A percentile compares a stretch with the other conserved stretches of the same genome.
Evolutionary conservation across 2,888 invertebrate species (phyloP).

Genomic region (Penaeus monodon): DNA sequence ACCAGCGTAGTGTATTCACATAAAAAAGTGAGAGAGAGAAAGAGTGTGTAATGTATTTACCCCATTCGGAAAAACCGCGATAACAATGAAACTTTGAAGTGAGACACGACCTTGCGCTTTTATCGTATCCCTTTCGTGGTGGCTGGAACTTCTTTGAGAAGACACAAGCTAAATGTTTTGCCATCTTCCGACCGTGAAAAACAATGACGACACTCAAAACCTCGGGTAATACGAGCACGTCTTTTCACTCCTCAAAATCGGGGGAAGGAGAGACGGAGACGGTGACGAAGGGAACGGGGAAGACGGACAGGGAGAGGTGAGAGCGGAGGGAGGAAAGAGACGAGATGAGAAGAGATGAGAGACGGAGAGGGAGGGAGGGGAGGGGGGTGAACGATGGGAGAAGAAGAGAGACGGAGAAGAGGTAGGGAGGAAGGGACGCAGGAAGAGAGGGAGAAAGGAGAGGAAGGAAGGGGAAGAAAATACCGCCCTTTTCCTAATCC

Average conservation of each 20-base stretch:
- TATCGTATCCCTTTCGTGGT: too few species aligned
- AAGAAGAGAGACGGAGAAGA: not conserved
- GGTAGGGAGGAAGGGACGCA: not conserved
- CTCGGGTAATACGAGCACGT: too few species aligned
- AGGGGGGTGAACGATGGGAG: too few species aligned
- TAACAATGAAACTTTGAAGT: not conserved
- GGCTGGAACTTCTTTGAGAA: too few species aligned
- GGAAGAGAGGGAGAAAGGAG: not conserved
- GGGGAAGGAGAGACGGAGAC: not conserved
- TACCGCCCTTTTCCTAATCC: too few species aligned
- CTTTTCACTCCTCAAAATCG: not conserved
- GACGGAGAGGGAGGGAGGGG: not conserved
- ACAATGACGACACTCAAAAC: too few species aligned
- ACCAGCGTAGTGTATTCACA: not conserved
- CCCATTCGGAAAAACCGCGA: not conserved
- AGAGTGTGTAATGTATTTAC: conserved; percentile 2
- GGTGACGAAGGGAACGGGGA: not conserved
- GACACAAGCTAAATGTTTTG: too few species aligned
- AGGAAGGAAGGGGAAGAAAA: not conserved
- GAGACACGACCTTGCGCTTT: not conserved
- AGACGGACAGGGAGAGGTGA: not conserved
- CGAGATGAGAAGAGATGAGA: not conserved
- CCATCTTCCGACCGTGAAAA: too few species aligned
- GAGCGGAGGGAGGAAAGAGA: not conserved
- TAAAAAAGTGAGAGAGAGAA: conserved; percentile 7